phyloP scores from a whole-genome alignment of 2,797 vertebrate genomes.

The Rhynchotus rufescens region DNA sequence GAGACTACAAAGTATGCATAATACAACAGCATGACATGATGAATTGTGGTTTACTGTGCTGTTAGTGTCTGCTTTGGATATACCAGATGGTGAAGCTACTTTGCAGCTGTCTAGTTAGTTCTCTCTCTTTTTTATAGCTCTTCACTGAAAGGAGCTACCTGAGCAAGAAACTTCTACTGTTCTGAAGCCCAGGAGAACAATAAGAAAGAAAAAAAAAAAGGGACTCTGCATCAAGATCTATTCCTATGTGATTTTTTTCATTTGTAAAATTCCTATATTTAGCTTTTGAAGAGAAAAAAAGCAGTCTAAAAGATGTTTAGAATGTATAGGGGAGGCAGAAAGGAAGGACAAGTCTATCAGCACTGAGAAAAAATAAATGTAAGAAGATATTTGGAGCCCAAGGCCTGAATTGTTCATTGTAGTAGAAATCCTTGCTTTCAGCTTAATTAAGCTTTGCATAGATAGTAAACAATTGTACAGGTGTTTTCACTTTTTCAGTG shows the following conservation, averaged over 20 bases:
- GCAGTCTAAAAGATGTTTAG: neutral
- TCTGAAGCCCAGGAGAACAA: neutral
- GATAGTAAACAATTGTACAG: neutral
- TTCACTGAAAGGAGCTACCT: neutral
- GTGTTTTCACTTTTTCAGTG: neutral
- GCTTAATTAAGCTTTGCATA: slow-evolving; percentile 33
- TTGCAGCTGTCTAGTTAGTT: neutral
- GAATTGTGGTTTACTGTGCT: neutral
- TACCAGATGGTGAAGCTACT: neutral
- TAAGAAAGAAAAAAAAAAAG: neutral
- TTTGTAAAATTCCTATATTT: neutral
- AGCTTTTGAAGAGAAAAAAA: neutral
- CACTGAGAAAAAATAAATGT: neutral
- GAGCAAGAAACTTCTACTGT: neutral
- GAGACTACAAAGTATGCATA: neutral
- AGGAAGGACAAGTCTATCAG: neutral
- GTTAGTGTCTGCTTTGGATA: neutral
- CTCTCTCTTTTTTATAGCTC: neutral
- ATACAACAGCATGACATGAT: neutral
- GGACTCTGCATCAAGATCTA: neutral
- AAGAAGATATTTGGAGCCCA: slow-evolving; percentile 26
- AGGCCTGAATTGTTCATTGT: neutral
- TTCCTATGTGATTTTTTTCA: neutral
- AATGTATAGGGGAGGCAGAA: neutral
- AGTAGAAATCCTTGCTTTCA: neutral